phyloP scores from a whole-genome alignment of 2,797 vertebrate genomes.

The Darevskia mixta region DNA sequence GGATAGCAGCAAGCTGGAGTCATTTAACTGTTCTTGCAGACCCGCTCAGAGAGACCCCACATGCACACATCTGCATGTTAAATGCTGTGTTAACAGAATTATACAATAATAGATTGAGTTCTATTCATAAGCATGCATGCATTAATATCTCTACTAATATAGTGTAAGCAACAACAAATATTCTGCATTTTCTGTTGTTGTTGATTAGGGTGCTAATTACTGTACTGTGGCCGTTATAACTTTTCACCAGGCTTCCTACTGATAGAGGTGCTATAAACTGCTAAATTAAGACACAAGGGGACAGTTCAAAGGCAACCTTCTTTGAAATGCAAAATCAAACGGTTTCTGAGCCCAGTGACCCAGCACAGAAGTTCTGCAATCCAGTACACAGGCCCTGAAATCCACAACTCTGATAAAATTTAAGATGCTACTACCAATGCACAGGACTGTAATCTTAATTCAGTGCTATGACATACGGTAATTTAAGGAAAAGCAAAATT shows the following conservation, averaged over 20 bases:
- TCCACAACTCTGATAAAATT: not conserved
- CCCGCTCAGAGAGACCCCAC: not conserved
- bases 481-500: not conserved
- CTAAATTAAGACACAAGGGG: not conserved
- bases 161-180: not conserved
- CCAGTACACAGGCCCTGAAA: not conserved
- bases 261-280: not conserved
- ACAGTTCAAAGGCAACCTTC: not conserved
- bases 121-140: not conserved
- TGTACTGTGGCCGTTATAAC: not conserved
- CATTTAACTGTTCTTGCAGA: not conserved
- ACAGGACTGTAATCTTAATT: not conserved
- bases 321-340: not conserved
- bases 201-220: not conserved
- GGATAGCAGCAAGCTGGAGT: not conserved
- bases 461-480: not conserved
- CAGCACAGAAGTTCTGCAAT: not conserved
- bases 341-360: not conserved
- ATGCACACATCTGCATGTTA: not conserved
- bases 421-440: not conserved
- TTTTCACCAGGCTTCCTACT: not conserved
- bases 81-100: not conserved
- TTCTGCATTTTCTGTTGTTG: not conserved
- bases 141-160: too few relatives aligned
- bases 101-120: not conserved